A percentile compares a stretch with the other conserved stretches of the same genome.
These are phyloP conservation scores for Chloebia gouldiae DNA, from an alignment of 2,113 vertebrate genomes.

Conservation along the genomic window DNA sequence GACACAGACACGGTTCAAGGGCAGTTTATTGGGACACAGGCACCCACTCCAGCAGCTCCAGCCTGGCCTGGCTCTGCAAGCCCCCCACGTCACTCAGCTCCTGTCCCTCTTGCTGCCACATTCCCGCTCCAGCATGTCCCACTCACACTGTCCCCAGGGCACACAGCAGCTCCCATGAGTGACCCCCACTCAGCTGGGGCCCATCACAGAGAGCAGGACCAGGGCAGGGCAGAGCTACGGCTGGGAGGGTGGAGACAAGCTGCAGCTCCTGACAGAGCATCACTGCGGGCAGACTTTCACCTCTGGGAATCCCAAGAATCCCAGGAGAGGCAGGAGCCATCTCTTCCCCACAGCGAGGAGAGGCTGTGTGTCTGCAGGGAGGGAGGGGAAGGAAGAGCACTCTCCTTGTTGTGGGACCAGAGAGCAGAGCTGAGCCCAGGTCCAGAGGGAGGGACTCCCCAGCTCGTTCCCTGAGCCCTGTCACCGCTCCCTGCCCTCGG, in stretches of 20 bases:
- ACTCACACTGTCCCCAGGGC: background rate
- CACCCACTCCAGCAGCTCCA: background rate
- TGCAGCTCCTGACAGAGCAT: background rate
- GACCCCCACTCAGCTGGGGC: background rate
- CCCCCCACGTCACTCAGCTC: background rate
- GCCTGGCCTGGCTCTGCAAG: background rate
- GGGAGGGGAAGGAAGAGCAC: background rate
- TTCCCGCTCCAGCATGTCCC: accelerated
- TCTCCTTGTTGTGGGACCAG: background rate
- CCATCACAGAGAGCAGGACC: background rate
- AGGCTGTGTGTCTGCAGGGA: accelerated
- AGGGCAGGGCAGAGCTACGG: background rate
- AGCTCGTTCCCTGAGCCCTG: background rate
- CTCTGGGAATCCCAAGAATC: background rate
- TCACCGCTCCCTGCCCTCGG: background rate
- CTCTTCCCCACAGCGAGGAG: accelerated
- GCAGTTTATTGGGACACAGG: conserved; percentile 20
- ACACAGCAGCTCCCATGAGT: background rate
- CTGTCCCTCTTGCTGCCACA: background rate
- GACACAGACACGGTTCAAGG: background rate
- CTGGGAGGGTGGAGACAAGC: background rate
- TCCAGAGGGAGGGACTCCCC: background rate
- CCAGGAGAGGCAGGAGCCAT: background rate
- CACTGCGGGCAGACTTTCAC: background rate
- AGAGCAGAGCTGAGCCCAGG: background rate